Evolutionary conservation across 2,113 vertebrate species (phyloP).

Genomic region (Pluvianellus socialis): DNA sequence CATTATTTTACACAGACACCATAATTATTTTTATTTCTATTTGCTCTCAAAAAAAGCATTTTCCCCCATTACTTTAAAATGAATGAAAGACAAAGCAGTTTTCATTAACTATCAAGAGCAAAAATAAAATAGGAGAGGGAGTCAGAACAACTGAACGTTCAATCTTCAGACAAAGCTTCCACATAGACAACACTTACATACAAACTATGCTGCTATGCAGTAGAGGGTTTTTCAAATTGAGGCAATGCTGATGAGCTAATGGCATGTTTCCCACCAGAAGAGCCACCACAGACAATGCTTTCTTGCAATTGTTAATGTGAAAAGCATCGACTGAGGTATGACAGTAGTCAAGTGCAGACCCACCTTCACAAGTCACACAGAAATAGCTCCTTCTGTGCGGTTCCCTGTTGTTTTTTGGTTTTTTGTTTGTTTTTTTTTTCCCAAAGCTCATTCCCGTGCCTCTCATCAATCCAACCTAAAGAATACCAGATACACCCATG

Average conservation of each 20-base stretch:
- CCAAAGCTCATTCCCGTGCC: neutral
- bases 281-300: neutral
- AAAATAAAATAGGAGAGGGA: neutral
- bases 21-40: neutral
- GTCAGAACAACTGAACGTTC: neutral
- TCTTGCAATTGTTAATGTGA: neutral
- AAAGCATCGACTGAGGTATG: neutral
- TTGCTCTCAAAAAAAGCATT: neutral
- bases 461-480: neutral
- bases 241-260: neutral
- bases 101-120: neutral
- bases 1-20: neutral
- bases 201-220: neutral
- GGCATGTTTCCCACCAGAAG: neutral
- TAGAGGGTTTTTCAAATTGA: neutral
- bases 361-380: neutral
- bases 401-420: neutral
- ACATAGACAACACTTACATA: neutral
- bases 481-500: neutral
- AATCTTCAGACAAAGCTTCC: neutral
- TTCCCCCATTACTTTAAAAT: neutral
- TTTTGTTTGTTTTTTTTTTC: neutral
- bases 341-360: neutral
- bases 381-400: neutral
- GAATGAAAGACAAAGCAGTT: neutral